Evolutionary conservation across 2,113 vertebrate species (phyloP).

Genomic region (Rhabdomys dilectus): DNA sequence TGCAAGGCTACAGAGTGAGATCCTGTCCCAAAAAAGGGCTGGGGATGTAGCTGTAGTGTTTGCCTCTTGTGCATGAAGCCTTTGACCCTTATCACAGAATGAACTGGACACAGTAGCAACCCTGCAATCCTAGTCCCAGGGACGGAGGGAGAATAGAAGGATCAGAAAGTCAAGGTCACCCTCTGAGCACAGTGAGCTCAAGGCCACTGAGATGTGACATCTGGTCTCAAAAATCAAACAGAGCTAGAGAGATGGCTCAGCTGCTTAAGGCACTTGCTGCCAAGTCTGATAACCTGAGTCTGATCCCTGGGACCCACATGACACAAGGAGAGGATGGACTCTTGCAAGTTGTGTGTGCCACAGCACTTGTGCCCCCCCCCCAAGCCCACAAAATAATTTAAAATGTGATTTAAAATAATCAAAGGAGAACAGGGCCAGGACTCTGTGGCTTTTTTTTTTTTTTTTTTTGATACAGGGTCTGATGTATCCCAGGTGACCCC

Average conservation of each 20-base stretch:
- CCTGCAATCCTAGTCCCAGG: not conserved
- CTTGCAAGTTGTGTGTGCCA: not conserved
- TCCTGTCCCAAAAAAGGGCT: not conserved
- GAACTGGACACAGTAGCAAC: not conserved
- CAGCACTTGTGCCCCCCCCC: not conserved
- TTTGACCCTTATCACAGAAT: not conserved
- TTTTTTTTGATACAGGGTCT: not conserved
- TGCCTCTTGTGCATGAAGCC: not conserved
- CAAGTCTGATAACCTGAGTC: not conserved
- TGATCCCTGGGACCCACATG: not conserved
- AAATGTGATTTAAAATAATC: not conserved
- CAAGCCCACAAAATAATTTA: not conserved
- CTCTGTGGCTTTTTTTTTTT: not conserved
- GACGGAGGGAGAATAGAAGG: too few relatives aligned
- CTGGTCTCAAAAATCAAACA: not conserved
- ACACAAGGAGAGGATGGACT: not conserved
- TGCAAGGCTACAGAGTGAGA: not conserved
- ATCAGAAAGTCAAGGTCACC: not conserved
- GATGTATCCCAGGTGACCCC: not conserved
- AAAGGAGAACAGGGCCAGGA: not conserved
- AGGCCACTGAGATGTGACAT: not conserved
- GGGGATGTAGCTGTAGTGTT: not conserved
- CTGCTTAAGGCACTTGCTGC: not conserved
- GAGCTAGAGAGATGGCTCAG: not conserved
- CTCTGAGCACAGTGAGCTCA: not conserved